Conservation (phyloP, 2,888 invertebrate species). For the Steinernema scapterisci region DNA sequence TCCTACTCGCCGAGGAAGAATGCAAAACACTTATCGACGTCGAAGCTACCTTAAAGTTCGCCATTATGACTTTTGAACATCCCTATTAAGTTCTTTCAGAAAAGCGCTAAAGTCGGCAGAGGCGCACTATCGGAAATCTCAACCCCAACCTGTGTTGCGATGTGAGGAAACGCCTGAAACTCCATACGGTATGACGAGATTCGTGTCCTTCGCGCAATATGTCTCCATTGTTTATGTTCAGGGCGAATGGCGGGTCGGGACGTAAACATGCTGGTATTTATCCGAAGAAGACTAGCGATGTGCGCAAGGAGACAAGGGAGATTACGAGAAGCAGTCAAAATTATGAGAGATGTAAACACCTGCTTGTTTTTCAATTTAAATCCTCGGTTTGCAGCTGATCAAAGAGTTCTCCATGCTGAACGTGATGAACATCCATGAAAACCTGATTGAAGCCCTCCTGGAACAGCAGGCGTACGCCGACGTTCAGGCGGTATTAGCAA, state of each 20-base stretch:
- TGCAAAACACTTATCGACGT: conserved; percentile 84
- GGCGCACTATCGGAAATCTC: conserved; percentile 78
- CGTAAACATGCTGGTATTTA: conserved; percentile 89
- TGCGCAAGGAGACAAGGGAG: conserved; percentile 91
- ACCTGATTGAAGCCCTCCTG: conserved; percentile 88
- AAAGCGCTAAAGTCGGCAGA: conserved; percentile 85
- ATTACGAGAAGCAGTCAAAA: conserved; percentile 90
- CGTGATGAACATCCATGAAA: conserved; percentile 90
- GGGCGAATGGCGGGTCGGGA: conserved; percentile 75
- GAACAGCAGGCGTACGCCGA: conserved; percentile 96
- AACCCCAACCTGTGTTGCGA: conserved; percentile 5
- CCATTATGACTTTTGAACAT: conserved; percentile 35
- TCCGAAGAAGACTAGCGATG: conserved; percentile 87
- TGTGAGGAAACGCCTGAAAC: conserved; percentile 8
- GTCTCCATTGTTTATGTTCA: background rate
- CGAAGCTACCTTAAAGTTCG: conserved; percentile 55
- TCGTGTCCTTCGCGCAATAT: background rate
- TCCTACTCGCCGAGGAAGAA: conserved; percentile 89
- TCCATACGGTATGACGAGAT: conserved; percentile 22
- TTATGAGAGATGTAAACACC: conserved; percentile 82
- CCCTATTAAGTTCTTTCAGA: conserved; percentile 78
- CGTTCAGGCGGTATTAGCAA: conserved; percentile 87
- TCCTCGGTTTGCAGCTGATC: conserved; percentile 74
- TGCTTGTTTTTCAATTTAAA: background rate
- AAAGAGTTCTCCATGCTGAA: conserved; percentile 96